A percentile compares a stretch with the other conserved stretches of the same genome.
phyloP scores from a whole-genome alignment of 2,113 vertebrate genomes.

The Onychorhynchus coronatus region DNA sequence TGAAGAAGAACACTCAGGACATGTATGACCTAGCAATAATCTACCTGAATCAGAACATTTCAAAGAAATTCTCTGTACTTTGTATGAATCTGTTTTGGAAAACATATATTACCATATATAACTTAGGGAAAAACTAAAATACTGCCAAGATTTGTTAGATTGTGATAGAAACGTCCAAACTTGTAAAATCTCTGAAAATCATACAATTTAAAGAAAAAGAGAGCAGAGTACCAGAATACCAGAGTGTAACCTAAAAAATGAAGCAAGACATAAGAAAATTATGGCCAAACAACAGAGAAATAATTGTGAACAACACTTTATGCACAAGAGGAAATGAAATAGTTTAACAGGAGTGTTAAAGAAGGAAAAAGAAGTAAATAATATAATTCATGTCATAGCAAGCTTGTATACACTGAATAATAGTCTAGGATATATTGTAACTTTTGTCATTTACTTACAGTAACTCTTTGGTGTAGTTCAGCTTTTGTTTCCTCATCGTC shows the following conservation, averaged over 20 bases:
- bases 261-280: not conserved
- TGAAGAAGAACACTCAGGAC: not conserved
- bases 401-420: not conserved
- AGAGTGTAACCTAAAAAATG: not conserved
- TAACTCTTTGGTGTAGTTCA: slow-evolving; percentile 87
- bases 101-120: not conserved
- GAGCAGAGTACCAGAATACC: not conserved
- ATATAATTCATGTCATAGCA: not conserved
- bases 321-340: not conserved
- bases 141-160: not conserved
- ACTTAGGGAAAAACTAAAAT: not conserved
- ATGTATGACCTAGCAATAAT: not conserved
- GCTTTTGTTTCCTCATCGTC: slow-evolving; percentile 88
- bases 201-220: not conserved
- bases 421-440: not conserved
- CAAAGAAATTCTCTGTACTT: not conserved
- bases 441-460: slow-evolving; percentile 73
- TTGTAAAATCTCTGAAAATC: not conserved
- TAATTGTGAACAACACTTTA: not conserved
- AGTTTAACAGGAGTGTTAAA: not conserved
- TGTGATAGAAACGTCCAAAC: not conserved
- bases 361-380: not conserved
- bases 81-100: not conserved
- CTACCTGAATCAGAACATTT: not conserved
- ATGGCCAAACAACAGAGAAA: not conserved